Conservation (phyloP, 2,113 vertebrate species). For the Prionailurus bengalensis region DNA sequence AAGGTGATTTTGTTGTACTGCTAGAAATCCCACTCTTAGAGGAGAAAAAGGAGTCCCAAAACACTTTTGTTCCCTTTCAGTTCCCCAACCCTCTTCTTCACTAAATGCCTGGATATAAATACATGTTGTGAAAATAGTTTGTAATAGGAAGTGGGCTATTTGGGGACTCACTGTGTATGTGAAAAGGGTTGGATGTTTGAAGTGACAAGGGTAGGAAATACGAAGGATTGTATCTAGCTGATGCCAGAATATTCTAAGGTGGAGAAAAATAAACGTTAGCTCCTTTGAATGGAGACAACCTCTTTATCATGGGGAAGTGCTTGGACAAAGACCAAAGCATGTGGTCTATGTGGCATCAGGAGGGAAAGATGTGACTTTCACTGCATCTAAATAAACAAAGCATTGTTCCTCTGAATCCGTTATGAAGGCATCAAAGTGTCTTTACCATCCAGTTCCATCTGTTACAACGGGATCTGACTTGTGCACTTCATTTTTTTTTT, state of each 20-base stretch:
- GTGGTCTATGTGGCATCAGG: not conserved
- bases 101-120: not conserved
- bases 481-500: not conserved
- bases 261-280: not conserved
- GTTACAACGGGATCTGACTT: not conserved
- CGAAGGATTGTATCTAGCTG: not conserved
- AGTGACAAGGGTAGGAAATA: not conserved
- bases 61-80: not conserved
- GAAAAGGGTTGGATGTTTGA: not conserved
- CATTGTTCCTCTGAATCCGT: not conserved
- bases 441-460: not conserved
- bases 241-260: not conserved
- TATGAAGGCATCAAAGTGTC: not conserved
- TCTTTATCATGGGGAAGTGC: not conserved
- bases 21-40: not conserved
- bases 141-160: not conserved
- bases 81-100: not conserved
- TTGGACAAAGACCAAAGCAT: slow-evolving; percentile 32
- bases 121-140: not conserved
- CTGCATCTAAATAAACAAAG: not conserved
- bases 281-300: slow-evolving; percentile 29
- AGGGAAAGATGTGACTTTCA: not conserved
- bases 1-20: not conserved
- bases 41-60: not conserved
- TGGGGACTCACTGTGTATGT: not conserved